phyloP scores from a whole-genome alignment of 2,113 vertebrate genomes.

The Propithecus coquereli region DNA sequence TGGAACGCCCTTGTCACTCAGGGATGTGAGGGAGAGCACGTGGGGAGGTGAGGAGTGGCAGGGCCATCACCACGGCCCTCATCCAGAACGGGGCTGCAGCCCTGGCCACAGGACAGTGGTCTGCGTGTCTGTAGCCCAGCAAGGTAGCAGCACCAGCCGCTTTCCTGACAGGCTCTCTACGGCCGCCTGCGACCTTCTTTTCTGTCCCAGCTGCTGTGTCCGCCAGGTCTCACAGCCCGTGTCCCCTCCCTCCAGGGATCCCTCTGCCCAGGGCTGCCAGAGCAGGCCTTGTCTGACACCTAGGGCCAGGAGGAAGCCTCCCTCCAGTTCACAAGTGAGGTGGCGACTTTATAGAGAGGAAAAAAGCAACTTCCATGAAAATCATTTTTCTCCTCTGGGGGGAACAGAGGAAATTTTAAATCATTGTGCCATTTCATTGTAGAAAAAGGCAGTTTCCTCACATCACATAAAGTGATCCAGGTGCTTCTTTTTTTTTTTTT shows the following conservation, averaged over 20 bases:
- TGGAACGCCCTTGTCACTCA: background rate
- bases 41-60: background rate
- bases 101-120: background rate
- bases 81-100: background rate
- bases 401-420: background rate
- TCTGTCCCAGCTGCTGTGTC: background rate
- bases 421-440: background rate
- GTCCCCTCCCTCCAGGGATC: background rate
- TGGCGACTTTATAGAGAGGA: background rate
- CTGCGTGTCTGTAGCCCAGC: background rate
- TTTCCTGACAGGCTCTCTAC: background rate
- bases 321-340: background rate
- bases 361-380: conserved; percentile 27
- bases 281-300: background rate
- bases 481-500: background rate
- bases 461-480: background rate
- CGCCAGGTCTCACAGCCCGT: background rate
- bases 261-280: background rate
- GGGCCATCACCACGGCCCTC: too few relatives aligned
- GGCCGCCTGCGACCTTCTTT: background rate
- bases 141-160: background rate
- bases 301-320: background rate
- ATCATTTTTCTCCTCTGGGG: background rate
- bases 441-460: background rate
- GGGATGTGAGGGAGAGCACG: background rate